These are phyloP conservation scores for Acromyrmex echinatior DNA, from an alignment of 1,140 invertebrate species.

Conservation along the genomic window DNA sequence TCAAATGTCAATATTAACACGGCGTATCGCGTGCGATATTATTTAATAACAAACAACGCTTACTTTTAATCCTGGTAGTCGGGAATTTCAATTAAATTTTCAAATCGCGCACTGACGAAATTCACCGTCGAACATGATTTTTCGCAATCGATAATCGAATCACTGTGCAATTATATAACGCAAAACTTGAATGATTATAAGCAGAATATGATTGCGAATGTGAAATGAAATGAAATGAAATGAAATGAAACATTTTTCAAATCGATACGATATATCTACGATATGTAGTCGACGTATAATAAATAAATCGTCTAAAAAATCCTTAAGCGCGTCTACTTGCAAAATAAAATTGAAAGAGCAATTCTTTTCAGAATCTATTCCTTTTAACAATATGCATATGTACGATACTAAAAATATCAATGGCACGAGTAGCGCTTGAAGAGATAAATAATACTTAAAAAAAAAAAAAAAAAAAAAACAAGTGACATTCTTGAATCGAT, in stretches of 20 bases:
- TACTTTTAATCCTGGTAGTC: conserved; percentile 56
- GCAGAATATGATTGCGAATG: neutral
- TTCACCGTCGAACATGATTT: conserved; percentile 39
- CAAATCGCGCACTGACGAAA: conserved; percentile 36
- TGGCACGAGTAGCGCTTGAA: neutral
- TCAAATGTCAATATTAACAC: conserved; percentile 64
- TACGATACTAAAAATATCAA: neutral
- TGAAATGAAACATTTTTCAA: neutral
- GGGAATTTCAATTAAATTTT: conserved; percentile 62
- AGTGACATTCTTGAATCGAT: conserved; percentile 19
- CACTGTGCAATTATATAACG: conserved; percentile 5
- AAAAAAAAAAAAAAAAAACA: neutral
- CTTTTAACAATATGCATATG: neutral
- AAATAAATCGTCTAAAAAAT: neutral
- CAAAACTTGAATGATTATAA: conserved; percentile 14
- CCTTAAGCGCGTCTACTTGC: neutral
- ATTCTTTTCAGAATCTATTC: too few species aligned
- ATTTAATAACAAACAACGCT: conserved; percentile 66
- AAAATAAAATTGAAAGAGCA: too few species aligned
- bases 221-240: neutral
- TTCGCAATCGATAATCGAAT: conserved; percentile 39
- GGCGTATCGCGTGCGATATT: conserved; percentile 57
- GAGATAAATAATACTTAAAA: neutral
- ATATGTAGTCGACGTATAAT: neutral
- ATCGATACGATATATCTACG: neutral